These are phyloP conservation scores for Labeo rohita DNA, from an alignment of 2,113 vertebrate genomes.

Conservation along the genomic window DNA sequence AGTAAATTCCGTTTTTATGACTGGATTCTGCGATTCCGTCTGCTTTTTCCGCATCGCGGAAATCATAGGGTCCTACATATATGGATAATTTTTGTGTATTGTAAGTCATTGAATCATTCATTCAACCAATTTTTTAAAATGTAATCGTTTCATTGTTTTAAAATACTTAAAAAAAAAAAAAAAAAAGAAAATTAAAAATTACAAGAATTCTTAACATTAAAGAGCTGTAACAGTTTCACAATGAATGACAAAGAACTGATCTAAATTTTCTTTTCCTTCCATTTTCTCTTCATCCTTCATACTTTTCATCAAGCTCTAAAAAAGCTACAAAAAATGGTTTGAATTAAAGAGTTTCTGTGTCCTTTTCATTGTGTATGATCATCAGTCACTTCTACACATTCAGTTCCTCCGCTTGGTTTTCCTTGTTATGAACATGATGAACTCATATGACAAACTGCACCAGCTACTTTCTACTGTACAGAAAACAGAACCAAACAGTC, in stretches of 20 bases:
- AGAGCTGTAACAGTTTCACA: not conserved
- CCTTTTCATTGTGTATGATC: not conserved
- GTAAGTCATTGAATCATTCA: not conserved
- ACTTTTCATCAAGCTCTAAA: not conserved
- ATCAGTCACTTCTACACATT: not conserved
- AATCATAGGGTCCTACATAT: too few relatives aligned
- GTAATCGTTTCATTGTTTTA: too few relatives aligned
- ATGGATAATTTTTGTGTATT: not conserved
- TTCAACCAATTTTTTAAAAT: not conserved
- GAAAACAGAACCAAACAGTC: constrained; percentile 21
- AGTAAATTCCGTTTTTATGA: too few relatives aligned
- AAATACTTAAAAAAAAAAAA: too few relatives aligned
- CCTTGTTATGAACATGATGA: not conserved
- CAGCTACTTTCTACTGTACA: not conserved
- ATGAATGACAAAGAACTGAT: not conserved
- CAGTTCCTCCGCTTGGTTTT: not conserved
- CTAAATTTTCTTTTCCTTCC: not conserved
- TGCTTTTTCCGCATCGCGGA: too few relatives aligned
- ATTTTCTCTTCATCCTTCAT: not conserved
- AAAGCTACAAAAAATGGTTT: not conserved
- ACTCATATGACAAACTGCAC: not conserved
- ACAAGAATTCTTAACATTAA: not conserved
- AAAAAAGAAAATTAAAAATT: too few relatives aligned
- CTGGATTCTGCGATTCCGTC: too few relatives aligned
- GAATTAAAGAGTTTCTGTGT: not conserved